A percentile compares a stretch with the other conserved stretches of the same genome.
phyloP scores from a whole-genome alignment of 1,140 invertebrate genomes.

The Lutraria rhynchaena region DNA sequence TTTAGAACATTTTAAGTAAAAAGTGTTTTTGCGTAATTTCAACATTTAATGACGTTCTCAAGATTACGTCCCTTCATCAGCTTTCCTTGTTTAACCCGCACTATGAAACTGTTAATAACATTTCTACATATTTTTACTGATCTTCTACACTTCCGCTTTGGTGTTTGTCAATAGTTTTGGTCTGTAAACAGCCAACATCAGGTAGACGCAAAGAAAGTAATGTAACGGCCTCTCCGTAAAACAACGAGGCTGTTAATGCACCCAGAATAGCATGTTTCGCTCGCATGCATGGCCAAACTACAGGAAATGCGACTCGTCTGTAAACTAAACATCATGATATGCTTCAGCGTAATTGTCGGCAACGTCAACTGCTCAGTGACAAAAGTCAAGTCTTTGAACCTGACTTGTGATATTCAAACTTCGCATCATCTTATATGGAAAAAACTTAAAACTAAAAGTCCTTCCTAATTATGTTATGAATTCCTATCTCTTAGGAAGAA shows the following conservation, averaged over 20 bases:
- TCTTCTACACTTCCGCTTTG: too few relatives aligned
- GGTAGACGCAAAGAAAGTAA: too few relatives aligned
- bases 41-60: too few relatives aligned
- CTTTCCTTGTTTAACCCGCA: too few relatives aligned
- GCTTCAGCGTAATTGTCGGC: conserved; percentile 1
- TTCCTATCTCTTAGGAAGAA: conserved; percentile 28
- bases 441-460: conserved; percentile 1
- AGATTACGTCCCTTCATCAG: too few relatives aligned
- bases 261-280: conserved; percentile 23
- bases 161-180: too few relatives aligned
- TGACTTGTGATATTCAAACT: neutral
- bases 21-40: too few relatives aligned
- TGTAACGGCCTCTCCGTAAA: too few relatives aligned
- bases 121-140: too few relatives aligned
- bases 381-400: neutral
- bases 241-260: conserved; percentile 28
- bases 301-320: conserved; percentile 20
- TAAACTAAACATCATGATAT: conserved; percentile 23
- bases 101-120: too few relatives aligned
- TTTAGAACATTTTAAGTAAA: too few relatives aligned
- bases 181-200: too few relatives aligned
- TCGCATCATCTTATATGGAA: conserved; percentile 7
- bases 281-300: conserved; percentile 14
- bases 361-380: neutral
- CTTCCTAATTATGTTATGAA: conserved; percentile 10